Base-by-base conservation (phyloP, 2,797 vertebrate species). In the Coranthus polyacanthus region DNA sequence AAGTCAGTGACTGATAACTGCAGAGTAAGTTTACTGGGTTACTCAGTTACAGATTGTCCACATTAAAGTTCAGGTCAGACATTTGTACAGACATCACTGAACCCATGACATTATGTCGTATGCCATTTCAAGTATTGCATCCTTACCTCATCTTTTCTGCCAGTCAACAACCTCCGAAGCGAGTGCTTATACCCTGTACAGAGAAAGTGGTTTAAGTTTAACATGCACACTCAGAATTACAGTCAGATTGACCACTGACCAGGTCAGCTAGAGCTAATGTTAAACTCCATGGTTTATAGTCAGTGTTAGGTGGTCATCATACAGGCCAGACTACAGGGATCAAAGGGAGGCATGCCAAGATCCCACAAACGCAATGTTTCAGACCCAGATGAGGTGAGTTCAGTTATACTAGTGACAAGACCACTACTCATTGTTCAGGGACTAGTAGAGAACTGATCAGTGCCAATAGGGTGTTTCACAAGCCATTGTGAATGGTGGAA, bases 241-340 rank as follows among this genome's bases (percentile, higher is more conserved):
- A 0, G 0, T n/a, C 11, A 0, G 0, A 3, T 1, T 1, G 1
- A 0, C 5, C 16, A 58, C 49, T 10, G 87, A 90, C 91, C 91
- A 79, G 3, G 20, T 95, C 93, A 94, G 93, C 67, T 92, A 95
- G 93, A 95, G 94, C 94, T 94, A 95, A 94, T 93, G 86, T 24
- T 54, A 61, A 61, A 81, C 92, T 89, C 73, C 93, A 95, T 54
- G 56, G 34, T 8, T 62, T 22, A 44, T 0, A 21, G 92, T 94
- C 93, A 93, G 92, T 18, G 17, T 71, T 82, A 0, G 72, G 5
- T 34, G 0, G 2, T 94, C 93, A 93, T 94, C 93, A 94, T 55
- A 79, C 21, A 73, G 86, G 88, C 24, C 90, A 86, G 81, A 72
- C 21, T 24, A 49, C 2, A 39, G n/a, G 16, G 17, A 66, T 45